Evolutionary conservation across 1,140 invertebrate genomes (phyloP).

Genomic region (Tenebrio molitor): DNA sequence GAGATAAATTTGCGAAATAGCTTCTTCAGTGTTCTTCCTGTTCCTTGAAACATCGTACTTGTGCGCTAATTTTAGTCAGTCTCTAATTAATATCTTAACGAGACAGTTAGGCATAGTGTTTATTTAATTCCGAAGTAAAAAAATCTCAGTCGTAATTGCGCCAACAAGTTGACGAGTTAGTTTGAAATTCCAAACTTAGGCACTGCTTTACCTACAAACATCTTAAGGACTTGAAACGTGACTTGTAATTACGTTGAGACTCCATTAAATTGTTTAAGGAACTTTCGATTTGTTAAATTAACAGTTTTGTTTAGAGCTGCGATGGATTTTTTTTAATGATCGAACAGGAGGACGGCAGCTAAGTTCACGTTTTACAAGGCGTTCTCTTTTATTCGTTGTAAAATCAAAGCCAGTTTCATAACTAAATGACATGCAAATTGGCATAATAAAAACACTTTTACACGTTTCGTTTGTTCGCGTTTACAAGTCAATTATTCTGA

Average conservation of each 20-base stretch:
- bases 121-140: conserved; percentile 16
- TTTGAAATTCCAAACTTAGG: conserved; percentile 29
- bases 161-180: conserved; percentile 23
- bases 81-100: too few relatives aligned
- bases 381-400: not conserved
- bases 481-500: conserved; percentile 29
- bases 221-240: conserved; percentile 29
- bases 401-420: not conserved
- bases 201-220: conserved; percentile 33
- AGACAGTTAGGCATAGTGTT: too few relatives aligned
- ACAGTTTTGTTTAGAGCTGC: not conserved
- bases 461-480: conserved; percentile 10
- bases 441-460: conserved; percentile 30
- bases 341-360: too few relatives aligned
- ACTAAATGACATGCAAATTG: conserved; percentile 22
- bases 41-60: too few relatives aligned
- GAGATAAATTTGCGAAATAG: too few relatives aligned
- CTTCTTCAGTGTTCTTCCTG: too few relatives aligned
- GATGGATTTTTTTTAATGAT: not conserved
- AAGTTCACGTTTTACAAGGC: conserved; percentile 1
- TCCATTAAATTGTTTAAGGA: conserved; percentile 18
- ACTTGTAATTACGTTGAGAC: conserved; percentile 27
- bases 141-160: conserved; percentile 17
- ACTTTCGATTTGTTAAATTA: conserved; percentile 12
- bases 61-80: too few relatives aligned